These are phyloP conservation scores for Limnephilus rhombicus DNA, from an alignment of 2,888 invertebrate genomes.

Conservation along the genomic window DNA sequence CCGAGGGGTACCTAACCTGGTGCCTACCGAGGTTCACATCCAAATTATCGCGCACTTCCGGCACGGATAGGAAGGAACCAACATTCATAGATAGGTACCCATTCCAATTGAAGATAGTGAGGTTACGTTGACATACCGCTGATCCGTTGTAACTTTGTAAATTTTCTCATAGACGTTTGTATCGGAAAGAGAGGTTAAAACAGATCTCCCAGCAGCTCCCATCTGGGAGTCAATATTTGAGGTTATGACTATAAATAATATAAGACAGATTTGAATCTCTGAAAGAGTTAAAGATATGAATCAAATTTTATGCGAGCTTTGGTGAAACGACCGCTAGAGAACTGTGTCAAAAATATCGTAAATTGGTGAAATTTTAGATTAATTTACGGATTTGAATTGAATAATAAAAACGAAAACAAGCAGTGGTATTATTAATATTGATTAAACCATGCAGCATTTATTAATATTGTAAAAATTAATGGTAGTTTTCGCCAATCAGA, in stretches of 20 bases:
- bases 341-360: background rate
- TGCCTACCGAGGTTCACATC: background rate
- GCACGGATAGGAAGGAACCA: background rate
- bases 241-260: background rate
- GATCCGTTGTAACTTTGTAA: background rate
- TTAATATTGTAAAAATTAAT: too few relatives aligned
- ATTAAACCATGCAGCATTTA: too few relatives aligned
- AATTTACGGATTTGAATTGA: background rate
- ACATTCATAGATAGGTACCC: background rate
- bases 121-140: background rate
- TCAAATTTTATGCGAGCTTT: background rate
- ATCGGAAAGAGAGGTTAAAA: background rate
- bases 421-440: too few relatives aligned
- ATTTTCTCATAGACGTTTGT: background rate
- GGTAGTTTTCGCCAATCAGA: too few relatives aligned
- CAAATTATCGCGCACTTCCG: constrained; percentile 40
- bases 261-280: background rate
- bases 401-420: too few relatives aligned
- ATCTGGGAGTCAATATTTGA: background rate
- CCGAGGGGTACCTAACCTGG: background rate
- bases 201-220: background rate
- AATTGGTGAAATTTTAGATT: background rate
- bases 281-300: background rate
- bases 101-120: background rate
- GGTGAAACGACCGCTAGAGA: background rate